Conservation (phyloP, 2,113 vertebrate species). For the Glaucidium brasilianum region DNA sequence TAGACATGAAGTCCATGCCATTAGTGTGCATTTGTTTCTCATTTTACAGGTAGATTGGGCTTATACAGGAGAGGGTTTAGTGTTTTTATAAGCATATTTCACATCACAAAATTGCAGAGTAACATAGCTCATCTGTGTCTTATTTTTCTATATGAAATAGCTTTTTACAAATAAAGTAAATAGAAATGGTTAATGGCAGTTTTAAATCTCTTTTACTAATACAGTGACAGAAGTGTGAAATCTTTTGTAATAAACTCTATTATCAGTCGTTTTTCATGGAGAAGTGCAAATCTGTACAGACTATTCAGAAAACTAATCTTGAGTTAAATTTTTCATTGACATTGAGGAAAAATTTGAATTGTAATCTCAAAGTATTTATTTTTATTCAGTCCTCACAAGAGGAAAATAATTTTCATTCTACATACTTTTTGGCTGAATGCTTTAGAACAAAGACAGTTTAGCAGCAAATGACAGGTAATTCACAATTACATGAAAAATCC, state of each 20-base stretch:
- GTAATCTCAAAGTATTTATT: not conserved
- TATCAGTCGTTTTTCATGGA: not conserved
- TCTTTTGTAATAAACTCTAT: not conserved
- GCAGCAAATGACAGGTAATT: not conserved
- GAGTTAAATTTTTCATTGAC: not conserved
- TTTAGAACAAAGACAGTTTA: not conserved
- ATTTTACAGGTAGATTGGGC: constrained; percentile 20
- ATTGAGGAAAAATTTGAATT: not conserved
- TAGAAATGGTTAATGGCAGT: not conserved
- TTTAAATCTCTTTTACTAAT: not conserved
- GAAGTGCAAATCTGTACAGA: not conserved
- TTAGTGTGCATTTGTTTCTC: constrained; percentile 2
- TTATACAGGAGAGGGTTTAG: constrained; percentile 9
- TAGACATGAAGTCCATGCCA: not conserved
- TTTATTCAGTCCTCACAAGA: not conserved
- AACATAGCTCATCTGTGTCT: not conserved
- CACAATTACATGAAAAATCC: not conserved
- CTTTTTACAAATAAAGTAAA: not conserved
- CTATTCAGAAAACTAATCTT: constrained; percentile 12
- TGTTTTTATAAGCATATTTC: constrained; percentile 21
- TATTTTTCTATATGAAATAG: not conserved
- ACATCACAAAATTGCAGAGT: not conserved
- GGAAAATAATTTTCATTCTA: not conserved
- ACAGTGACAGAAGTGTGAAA: not conserved
- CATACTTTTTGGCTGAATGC: constrained; percentile 11